Evolutionary conservation across 2,888 invertebrate species (phyloP), one percentile per base, ranked within the genome.

Genomic region (Nowickia ferox): DNA sequence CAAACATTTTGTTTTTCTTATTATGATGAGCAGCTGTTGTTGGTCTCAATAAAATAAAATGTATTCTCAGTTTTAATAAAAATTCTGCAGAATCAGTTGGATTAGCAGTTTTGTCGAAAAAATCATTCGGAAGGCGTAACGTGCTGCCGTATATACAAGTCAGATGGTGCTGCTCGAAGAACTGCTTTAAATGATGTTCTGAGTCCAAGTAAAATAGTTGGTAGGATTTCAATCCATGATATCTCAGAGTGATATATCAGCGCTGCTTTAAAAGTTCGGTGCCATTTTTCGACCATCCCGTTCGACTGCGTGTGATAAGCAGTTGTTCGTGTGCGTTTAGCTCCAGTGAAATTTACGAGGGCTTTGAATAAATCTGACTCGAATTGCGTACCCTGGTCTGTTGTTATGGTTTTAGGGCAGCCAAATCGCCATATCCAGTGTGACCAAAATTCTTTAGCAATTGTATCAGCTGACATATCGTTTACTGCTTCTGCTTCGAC

Each of bases 291-390:
- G 13, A 88, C 80, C 13, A 84, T 53, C 1, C 82, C 84, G 63
- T 87, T 87, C 5, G 78, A 53, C n/a, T 79, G 77, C 8, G 84
- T 79, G 17, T 86, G 84, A 46, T 87, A 88, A 2, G 81, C 79
- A 2, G 80, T 82, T 17, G 87, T 87, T 17, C 61, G 59, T 6
- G 75, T 40, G 19, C 66, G 66, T 51, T 81, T 76, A 1, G 74
- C 71, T 1, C 87, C 87, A 30, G 72, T 22, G 38, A 75, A 51
- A 10, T 46, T 71, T 9, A 44, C 48, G 10, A 87, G 66, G 22
- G 68, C 48, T 17, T 66, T 76, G 38, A 86, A 77, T n/a, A 86
- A 30, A 3, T n/a, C n/a, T n/a, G n/a, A n/a, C n/a, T n/a, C n/a
- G n/a, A n/a, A n/a, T n/a, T n/a, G n/a, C n/a, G n/a, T n/a, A n/a